Conservation (phyloP, 1,140 invertebrate genomes). For the Vanessa atalanta region DNA sequence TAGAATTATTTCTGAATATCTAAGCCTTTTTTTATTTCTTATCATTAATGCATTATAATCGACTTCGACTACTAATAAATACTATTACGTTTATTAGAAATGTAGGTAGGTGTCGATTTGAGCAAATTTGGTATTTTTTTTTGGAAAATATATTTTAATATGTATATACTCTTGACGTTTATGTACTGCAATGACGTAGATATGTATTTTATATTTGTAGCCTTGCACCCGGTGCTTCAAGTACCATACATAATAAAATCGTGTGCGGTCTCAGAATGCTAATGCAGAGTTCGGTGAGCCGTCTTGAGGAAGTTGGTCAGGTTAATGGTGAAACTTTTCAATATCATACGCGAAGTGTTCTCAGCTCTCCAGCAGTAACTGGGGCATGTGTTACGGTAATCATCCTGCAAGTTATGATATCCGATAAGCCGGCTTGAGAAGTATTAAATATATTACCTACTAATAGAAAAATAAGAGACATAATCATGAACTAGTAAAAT, state of each 20-base stretch:
- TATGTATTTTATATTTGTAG: background rate
- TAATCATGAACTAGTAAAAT: too few species aligned
- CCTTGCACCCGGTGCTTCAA: background rate
- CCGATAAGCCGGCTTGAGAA: background rate
- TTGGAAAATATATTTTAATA: too few species aligned
- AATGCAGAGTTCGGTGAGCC: conserved; percentile 1
- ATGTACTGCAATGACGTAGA: background rate
- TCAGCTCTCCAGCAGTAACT: conserved; percentile 10
- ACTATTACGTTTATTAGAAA: too few species aligned
- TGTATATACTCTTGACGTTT: background rate
- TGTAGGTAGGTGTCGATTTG: too few species aligned
- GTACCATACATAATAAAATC: conserved; percentile 12
- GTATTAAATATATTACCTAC: background rate
- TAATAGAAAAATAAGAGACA: too few species aligned
- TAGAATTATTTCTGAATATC: too few species aligned
- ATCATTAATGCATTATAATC: too few species aligned
- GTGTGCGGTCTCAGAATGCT: conserved; percentile 18
- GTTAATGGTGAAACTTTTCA: conserved; percentile 22
- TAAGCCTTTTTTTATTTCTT: too few species aligned
- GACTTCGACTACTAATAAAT: too few species aligned
- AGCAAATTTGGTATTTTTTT: too few species aligned
- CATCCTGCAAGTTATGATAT: conserved; percentile 11
- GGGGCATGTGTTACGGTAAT: background rate
- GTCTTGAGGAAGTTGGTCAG: conserved; percentile 10
- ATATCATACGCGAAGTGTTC: conserved; percentile 9